Evolutionary conservation across 2,888 invertebrate genomes (phyloP).

Genomic region (Sturmia bella): DNA sequence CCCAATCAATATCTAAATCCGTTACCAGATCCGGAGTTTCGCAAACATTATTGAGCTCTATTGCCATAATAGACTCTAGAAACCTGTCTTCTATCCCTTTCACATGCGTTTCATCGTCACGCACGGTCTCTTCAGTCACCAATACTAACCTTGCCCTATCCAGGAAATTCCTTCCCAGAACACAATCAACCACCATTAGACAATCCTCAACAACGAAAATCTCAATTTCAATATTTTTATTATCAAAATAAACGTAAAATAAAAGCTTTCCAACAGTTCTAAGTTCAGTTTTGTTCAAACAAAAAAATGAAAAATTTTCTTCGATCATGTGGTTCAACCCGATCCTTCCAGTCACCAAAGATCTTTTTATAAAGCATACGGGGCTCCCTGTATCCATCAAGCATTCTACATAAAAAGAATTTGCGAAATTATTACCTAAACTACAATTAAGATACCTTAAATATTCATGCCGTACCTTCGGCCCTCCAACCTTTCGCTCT

Average conservation of each 20-base stretch:
- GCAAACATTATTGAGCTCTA: slow-evolving; percentile 29
- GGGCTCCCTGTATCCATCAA: slow-evolving; percentile 49
- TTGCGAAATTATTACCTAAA: slow-evolving; percentile 2
- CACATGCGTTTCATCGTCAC: background rate
- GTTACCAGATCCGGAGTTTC: background rate
- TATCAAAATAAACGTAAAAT: slow-evolving; percentile 21
- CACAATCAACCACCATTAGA: slow-evolving; percentile 27
- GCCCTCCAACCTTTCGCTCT: no score
- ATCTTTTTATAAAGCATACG: slow-evolving; percentile 22
- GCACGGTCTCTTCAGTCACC: background rate
- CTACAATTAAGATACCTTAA: slow-evolving; percentile 47
- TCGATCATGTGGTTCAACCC: background rate
- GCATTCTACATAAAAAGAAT: slow-evolving; percentile 26
- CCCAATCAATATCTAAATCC: background rate
- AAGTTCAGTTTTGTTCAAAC: slow-evolving; percentile 40
- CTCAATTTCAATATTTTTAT: background rate
- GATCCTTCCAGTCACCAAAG: background rate
- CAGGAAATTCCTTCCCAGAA: slow-evolving; percentile 49
- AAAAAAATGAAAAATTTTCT: slow-evolving; percentile 25
- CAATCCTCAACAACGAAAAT: background rate
- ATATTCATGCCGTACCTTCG: no score
- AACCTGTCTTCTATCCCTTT: background rate
- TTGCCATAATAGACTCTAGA: background rate
- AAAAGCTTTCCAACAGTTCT: slow-evolving; percentile 24
- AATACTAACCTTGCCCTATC: background rate